Percentiles rank a stretch among this genome's conserved stretches.
phyloP scores from a whole-genome alignment of 2,113 vertebrate genomes.

The Piprites chloris region DNA sequence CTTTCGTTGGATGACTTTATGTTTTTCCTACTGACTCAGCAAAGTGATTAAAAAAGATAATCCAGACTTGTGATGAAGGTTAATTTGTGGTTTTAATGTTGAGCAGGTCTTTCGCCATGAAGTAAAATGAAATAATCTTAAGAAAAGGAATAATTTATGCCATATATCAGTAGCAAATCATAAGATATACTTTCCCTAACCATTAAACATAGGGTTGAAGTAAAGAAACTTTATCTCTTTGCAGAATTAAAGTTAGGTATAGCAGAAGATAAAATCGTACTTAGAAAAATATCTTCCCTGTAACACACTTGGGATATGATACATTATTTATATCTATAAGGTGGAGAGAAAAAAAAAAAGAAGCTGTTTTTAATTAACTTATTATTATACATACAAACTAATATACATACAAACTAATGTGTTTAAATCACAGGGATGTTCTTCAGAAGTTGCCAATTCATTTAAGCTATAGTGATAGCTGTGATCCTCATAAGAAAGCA shows the following conservation, averaged over 20 bases:
- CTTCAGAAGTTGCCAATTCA: not conserved
- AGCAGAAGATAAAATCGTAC: not conserved
- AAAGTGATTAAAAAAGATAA: not conserved
- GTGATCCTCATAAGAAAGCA: not conserved
- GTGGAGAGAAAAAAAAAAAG: not conserved
- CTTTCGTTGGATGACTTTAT: not conserved
- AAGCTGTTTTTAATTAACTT: not conserved
- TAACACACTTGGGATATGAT: not conserved
- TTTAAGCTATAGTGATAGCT: not conserved
- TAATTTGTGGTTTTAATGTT: not conserved
- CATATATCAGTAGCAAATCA: not conserved
- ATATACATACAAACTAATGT: not conserved
- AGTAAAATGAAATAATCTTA: not conserved
- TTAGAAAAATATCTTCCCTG: not conserved
- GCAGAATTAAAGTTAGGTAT: not conserved
- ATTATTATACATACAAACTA: not conserved
- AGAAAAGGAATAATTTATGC: not conserved
- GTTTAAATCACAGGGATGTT: not conserved
- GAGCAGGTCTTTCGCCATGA: not conserved
- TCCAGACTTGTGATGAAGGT: not conserved
- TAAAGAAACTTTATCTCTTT: not conserved
- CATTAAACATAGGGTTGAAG: not conserved
- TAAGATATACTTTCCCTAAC: not conserved
- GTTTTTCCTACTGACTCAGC: not conserved
- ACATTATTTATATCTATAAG: not conserved